These are phyloP conservation scores for Triplophysa rosa DNA, from an alignment of 2,113 vertebrate species.

Conservation along the genomic window DNA sequence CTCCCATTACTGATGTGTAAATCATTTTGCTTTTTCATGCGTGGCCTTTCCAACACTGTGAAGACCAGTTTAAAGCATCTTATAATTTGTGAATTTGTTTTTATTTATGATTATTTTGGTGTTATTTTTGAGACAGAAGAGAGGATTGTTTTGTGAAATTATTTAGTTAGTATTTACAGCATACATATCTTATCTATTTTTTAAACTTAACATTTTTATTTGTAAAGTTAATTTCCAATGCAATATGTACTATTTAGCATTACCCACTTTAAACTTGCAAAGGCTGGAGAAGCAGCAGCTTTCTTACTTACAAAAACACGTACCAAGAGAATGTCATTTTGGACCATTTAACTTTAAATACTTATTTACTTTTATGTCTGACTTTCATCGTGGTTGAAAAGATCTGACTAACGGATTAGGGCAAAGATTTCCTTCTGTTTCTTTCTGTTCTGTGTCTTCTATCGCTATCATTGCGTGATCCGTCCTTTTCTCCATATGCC, in stretches of 20 bases:
- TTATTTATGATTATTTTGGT: neutral
- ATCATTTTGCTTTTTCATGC: constrained; percentile 56
- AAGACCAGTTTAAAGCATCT: neutral
- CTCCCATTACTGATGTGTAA: constrained; percentile 55
- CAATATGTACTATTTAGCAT: no score
- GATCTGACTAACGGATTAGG: neutral
- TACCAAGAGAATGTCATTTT: no score
- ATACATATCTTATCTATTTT: no score
- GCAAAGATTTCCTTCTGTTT: neutral
- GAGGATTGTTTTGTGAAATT: no score
- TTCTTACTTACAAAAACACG: no score
- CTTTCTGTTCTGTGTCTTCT: neutral
- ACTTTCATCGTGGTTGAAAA: neutral
- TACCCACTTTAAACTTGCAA: no score
- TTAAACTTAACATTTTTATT: no score
- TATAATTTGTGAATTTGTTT: neutral
- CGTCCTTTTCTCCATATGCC: neutral
- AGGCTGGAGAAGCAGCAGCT: no score
- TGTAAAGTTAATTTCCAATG: no score
- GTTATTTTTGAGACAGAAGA: no score
- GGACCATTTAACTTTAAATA: no score
- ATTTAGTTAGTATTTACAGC: no score
- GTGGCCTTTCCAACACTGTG: constrained; percentile 4
- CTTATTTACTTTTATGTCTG: neutral
- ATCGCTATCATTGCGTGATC: neutral